Percentiles rank a stretch among this genome's conserved stretches.
These are phyloP conservation scores for Myocastor coypus DNA, from an alignment of 2,113 vertebrate genomes.

Conservation along the genomic window DNA sequence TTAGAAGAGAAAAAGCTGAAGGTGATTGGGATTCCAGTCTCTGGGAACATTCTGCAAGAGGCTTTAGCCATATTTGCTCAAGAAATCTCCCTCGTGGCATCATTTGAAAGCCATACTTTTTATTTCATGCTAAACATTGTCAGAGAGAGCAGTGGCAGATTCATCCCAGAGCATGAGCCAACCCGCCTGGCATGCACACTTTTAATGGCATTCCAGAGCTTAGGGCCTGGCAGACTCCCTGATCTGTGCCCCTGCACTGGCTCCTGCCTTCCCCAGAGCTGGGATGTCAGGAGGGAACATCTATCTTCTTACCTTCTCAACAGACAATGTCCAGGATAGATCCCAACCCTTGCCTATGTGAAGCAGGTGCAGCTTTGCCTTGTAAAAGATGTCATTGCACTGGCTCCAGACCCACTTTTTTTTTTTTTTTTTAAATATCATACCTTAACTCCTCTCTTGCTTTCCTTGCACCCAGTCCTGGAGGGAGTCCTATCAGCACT, in stretches of 20 bases:
- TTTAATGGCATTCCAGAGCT: slow-evolving; percentile 72
- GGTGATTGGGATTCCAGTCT: slow-evolving; percentile 47
- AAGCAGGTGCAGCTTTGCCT: not conserved
- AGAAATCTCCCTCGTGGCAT: slow-evolving; percentile 76
- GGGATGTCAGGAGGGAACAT: not conserved
- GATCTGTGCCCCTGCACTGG: not conserved
- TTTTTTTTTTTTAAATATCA: not conserved
- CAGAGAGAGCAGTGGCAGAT: slow-evolving; percentile 74
- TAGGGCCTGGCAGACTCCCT: slow-evolving; percentile 4
- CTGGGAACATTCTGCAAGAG: slow-evolving; percentile 60
- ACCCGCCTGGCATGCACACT: slow-evolving; percentile 50
- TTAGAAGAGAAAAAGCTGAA: slow-evolving; percentile 29
- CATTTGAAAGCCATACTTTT: slow-evolving; percentile 78
- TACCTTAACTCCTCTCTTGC: fast-evolving
- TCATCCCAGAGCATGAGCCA: slow-evolving; percentile 59
- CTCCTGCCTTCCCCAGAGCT: not conserved
- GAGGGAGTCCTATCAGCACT: not conserved
- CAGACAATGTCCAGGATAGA: not conserved
- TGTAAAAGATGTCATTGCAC: not conserved
- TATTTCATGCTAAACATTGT: slow-evolving; percentile 79
- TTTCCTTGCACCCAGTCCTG: not conserved
- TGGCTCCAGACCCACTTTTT: fast-evolving
- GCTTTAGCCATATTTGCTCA: slow-evolving; percentile 85
- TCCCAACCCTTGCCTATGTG: fast-evolving
- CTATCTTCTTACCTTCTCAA: not conserved